Conservation (phyloP, 2,888 invertebrate genomes). For the Antitype chi region DNA sequence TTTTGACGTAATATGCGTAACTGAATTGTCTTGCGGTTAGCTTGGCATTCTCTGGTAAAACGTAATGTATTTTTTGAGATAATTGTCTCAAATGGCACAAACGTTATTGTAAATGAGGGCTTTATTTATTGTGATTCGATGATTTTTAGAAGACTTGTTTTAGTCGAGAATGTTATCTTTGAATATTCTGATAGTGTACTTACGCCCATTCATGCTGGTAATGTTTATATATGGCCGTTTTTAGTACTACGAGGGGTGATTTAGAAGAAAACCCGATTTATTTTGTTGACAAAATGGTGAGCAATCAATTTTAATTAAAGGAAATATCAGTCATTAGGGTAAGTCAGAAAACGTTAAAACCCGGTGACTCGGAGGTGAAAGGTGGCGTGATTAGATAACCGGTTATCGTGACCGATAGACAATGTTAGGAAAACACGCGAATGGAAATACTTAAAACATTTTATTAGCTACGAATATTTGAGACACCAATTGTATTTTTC, state of each 20-base stretch:
- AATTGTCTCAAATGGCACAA: constrained; percentile 39
- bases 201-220: background rate
- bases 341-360: constrained; percentile 52
- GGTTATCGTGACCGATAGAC: constrained; percentile 54
- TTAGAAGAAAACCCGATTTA: constrained; percentile 25
- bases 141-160: constrained; percentile 26
- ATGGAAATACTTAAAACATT: constrained; percentile 32
- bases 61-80: constrained; percentile 62
- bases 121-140: constrained; percentile 48
- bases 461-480: constrained; percentile 15
- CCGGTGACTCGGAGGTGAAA: constrained; percentile 52
- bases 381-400: constrained; percentile 60
- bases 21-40: constrained; percentile 67
- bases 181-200: background rate
- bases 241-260: background rate
- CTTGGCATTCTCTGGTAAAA: constrained; percentile 55
- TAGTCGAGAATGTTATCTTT: constrained; percentile 5
- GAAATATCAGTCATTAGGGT: constrained; percentile 60
- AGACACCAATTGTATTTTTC: constrained; percentile 7
- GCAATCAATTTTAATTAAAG: constrained; percentile 63
- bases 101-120: constrained; percentile 47
- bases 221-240: background rate
- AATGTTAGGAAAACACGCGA: constrained; percentile 34
- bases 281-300: constrained; percentile 36
- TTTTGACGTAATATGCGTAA: constrained; percentile 68